A percentile compares a stretch with the other conserved stretches of the same genome.
Evolutionary conservation across 2,888 invertebrate species (phyloP).

Genomic region (Apamea sordens): DNA sequence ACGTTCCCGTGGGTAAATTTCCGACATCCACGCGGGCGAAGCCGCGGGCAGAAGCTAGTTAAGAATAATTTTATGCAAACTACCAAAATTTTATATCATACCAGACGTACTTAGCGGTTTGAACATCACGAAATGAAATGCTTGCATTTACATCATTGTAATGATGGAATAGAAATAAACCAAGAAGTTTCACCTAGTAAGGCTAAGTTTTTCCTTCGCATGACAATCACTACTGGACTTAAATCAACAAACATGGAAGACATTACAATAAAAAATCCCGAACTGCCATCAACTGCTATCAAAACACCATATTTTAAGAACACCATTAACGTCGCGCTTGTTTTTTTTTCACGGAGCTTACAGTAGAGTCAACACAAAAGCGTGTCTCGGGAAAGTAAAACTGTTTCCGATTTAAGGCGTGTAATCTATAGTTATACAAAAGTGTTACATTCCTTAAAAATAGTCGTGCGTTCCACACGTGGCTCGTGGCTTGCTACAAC

Average conservation of each 20-base stretch:
- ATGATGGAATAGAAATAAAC: background rate
- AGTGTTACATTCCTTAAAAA: conserved; percentile 75
- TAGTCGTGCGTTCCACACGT: conserved; percentile 76
- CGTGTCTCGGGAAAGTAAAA: conserved; percentile 44
- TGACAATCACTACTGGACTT: conserved; percentile 6
- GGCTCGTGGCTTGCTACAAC: conserved; percentile 69
- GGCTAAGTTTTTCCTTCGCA: background rate
- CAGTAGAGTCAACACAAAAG: conserved; percentile 53
- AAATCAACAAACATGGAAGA: conserved; percentile 34
- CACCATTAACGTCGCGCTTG: conserved; percentile 56
- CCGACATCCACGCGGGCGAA: too few relatives aligned
- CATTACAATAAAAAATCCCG: conserved; percentile 35
- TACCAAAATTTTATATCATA: conserved; percentile 41
- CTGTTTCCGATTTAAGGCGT: conserved; percentile 53
- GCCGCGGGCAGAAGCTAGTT: too few relatives aligned
- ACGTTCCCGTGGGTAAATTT: too few relatives aligned
- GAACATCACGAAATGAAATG: conserved; percentile 25
- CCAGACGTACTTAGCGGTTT: conserved; percentile 1
- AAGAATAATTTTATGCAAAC: conserved; percentile 57
- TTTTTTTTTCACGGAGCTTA: conserved; percentile 52
- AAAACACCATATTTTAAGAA: conserved; percentile 62
- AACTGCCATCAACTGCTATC: conserved; percentile 57
- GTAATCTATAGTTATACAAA: conserved; percentile 50
- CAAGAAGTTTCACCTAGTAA: background rate
- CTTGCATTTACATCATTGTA: conserved; percentile 4